Base-by-base conservation (phyloP, 2,888 invertebrate genomes). In the Lasioglossum figueresi region DNA sequence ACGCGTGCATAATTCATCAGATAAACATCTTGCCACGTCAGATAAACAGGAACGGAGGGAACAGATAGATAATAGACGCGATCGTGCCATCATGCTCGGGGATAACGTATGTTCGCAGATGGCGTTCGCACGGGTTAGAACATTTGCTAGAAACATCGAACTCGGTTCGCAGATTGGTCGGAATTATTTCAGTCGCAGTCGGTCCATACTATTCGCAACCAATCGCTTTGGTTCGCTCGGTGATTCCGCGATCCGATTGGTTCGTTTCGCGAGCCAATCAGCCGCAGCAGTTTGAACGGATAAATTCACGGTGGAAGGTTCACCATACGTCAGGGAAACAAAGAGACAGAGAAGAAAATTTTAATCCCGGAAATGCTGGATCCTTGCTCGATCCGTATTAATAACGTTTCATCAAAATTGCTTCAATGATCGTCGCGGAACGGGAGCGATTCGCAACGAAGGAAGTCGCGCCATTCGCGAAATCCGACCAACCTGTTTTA, bases 11-110 rank as follows among this genome's bases (percentile, higher is more conserved):
- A 83, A 87, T 81, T 82, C 78, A 83, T 87, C 79, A 68, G 86
- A 83, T 87, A 83, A 79, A 77, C 77, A 87, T 79, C 79, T 70
- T 80, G 87, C 87, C 86, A 87, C 87, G 86, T 83, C 87, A 83
- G 79, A 81, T 83, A 83, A 86, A 71, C 37, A 73, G 52, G 34
- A 75, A 76, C 72, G 74, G 5, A 77, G 52, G 27, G 12, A 80
- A 73, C 56, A 34, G 74, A 40, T 71, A 76, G 77, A 63, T 77
- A 40, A 70, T 75, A 72, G 70, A 75, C 27, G 27, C 23, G 75
- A 52, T 80, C 76, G n/a, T 63, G 31, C 16, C 37, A 52, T 80
- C 76, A 31, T 63, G 31, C 16, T 43, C 37, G 12, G 14, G 12
- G n/a, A 59, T 76, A 66, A 77, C 45, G 37, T 66, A 16, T 40